Evolutionary conservation across 2,888 invertebrate genomes (phyloP), one percentile per base, ranked within the genome.

Genomic region (Frankliniella intonsa): DNA sequence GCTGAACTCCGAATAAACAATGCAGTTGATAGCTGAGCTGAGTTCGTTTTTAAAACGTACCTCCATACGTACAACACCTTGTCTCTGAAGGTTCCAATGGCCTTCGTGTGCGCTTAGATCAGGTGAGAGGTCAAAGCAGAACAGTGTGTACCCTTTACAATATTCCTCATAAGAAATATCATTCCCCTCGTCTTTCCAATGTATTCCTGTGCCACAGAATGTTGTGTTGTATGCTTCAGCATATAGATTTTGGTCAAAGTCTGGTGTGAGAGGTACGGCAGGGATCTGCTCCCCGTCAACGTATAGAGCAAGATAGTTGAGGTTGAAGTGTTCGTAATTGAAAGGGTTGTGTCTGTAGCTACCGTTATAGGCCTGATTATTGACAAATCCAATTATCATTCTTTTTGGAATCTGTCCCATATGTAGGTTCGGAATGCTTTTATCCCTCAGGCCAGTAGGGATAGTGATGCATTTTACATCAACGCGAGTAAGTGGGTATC

Each of bases 321-420:
- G 49, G 9, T 81, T 79, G 55, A 80, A 84, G 81, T 83, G 50
- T 81, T 83, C 22, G 82, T 85, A 84, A 80, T 65, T 65, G n/a
- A 65, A 65, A 9, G 65, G 65, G n/a, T 65, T 65, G 9, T n/a
- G 9, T 9, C 9, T 9, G n/a, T 65, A 65, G 8, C n/a, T n/a
- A n/a, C 65, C 65, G 65, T 65, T 65, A 8, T n/a, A 22, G 2
- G 69, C 69, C 8, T 7, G n/a, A 22, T 69, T 69, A 1, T 0
- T 3, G 11, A 69, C 69, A 22, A 87, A 86, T 8, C 85, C 85
- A 22, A 87, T 51, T 38, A 87, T 84, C 14, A 87, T 83, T 80
- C 86, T 82, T 83, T 85, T 85, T 1, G 87, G 87, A n/a, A 87
- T 81, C 82, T 85, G 85, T 0, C 86, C 86, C 3, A 85, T 65